Percentiles rank a stretch among this genome's conserved stretches.
These are phyloP conservation scores for Rhagologus leucostigma DNA, from an alignment of 2,113 vertebrate species.

Conservation along the genomic window DNA sequence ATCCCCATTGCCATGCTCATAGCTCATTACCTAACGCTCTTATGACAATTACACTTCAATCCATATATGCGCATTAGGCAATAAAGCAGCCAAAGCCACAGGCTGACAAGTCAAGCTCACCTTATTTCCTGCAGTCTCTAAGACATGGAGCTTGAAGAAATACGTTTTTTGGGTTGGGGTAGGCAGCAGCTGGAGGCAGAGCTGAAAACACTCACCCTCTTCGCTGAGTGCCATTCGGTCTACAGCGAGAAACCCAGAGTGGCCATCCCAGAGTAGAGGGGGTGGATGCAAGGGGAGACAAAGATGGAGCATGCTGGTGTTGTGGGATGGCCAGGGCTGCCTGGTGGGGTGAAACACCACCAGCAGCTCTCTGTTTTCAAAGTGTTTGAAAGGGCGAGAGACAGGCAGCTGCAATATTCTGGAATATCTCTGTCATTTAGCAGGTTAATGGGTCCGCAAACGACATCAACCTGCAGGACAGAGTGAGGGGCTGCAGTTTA, in stretches of 20 bases:
- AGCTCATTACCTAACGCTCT: neutral
- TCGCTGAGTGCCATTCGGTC: fast-evolving
- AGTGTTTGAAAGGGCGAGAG: neutral
- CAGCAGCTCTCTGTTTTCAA: neutral
- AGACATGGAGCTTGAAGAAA: neutral
- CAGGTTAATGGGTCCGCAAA: neutral
- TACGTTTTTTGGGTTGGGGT: neutral
- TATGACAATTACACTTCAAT: neutral
- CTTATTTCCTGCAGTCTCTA: neutral
- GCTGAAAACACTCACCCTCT: neutral
- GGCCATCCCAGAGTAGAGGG: neutral
- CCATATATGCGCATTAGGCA: neutral
- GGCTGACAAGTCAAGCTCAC: neutral
- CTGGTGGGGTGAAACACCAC: neutral
- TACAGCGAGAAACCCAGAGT: fast-evolving
- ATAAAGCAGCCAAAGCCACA: neutral
- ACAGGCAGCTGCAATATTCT: neutral
- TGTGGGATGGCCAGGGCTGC: fast-evolving
- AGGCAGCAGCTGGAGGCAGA: neutral
- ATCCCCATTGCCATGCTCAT: neutral
- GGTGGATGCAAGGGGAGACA: neutral
- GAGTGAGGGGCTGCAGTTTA: neutral
- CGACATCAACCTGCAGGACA: neutral
- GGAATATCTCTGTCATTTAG: neutral
- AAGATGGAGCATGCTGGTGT: neutral